Conservation (phyloP, 2,888 invertebrate species). For the Stenchaetothrips biformis region DNA sequence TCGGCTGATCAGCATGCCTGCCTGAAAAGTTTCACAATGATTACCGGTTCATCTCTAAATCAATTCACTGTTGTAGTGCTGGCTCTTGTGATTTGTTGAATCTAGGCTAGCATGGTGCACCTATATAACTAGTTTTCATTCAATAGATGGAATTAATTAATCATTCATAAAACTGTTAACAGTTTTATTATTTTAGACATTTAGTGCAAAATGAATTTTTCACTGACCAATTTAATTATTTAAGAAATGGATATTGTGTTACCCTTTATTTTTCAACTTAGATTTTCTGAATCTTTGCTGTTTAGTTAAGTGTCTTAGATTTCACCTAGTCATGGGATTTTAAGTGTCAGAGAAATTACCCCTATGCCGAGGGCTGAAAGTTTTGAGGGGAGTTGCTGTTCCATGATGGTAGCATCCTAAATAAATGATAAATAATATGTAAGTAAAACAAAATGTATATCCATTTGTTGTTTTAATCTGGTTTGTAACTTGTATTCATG, state of each 20-base stretch:
- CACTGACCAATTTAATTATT: neutral
- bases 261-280: too few relatives aligned
- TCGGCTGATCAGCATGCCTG: neutral
- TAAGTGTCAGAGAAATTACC: neutral
- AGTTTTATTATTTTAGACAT: slow-evolving; percentile 17
- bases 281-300: neutral
- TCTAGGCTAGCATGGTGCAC: neutral
- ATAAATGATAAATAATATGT: too few relatives aligned
- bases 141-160: neutral
- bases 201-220: neutral
- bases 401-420: neutral
- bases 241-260: neutral
- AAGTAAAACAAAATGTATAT: too few relatives aligned
- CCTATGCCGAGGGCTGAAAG: neutral
- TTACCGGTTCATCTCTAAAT: neutral
- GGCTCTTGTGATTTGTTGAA: too few relatives aligned
- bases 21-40: neutral
- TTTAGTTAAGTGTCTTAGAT: neutral
- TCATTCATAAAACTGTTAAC: neutral
- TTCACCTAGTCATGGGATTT: slow-evolving; percentile 18
- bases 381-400: neutral
- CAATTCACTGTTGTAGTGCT: neutral
- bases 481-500: neutral
- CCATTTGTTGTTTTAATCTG: slow-evolving; percentile 1
- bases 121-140: neutral